These are phyloP conservation scores for Caenorhabditis uteleia DNA, from an alignment of 2,888 invertebrate genomes.

Conservation along the genomic window DNA sequence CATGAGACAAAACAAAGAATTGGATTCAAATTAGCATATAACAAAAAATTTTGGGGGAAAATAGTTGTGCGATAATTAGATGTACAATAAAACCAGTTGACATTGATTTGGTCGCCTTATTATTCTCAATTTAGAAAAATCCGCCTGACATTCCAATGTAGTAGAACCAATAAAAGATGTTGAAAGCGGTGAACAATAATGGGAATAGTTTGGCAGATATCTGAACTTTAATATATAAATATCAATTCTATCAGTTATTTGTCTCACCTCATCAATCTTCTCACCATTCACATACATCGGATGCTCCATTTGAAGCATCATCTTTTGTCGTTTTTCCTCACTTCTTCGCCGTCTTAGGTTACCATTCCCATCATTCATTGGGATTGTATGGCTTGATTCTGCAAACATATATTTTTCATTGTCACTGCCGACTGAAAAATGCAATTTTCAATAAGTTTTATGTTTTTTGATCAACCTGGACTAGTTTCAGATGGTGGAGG, in stretches of 20 bases:
- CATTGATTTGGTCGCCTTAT: not conserved
- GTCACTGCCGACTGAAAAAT: not conserved
- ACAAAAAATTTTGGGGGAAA: too few relatives aligned
- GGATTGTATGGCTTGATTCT: constrained; percentile 30
- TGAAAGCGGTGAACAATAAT: constrained; percentile 68
- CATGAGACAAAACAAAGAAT: too few relatives aligned
- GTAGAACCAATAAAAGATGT: constrained; percentile 69
- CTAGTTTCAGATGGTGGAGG: constrained; percentile 23
- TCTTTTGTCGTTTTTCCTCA: constrained; percentile 35
- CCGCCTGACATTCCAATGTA: constrained; percentile 65
- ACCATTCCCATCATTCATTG: constrained; percentile 44
- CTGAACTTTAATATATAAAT: constrained; percentile 36
- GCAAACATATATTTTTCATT: not conserved
- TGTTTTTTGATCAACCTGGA: too few relatives aligned
- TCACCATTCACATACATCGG: constrained; percentile 61
- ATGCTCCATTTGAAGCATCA: constrained; percentile 42
- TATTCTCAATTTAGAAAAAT: constrained; percentile 36
- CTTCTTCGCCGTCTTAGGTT: constrained; percentile 30
- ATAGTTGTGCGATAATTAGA: too few relatives aligned
- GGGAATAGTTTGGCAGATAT: constrained; percentile 68
- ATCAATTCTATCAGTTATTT: not conserved
- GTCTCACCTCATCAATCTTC: constrained; percentile 64
- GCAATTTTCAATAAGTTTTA: not conserved
- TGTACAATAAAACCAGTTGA: not conserved
- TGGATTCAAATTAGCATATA: too few relatives aligned